These are phyloP conservation scores for Sebastes nivosus DNA, from an alignment of 2,797 vertebrate species.

Conservation along the genomic window DNA sequence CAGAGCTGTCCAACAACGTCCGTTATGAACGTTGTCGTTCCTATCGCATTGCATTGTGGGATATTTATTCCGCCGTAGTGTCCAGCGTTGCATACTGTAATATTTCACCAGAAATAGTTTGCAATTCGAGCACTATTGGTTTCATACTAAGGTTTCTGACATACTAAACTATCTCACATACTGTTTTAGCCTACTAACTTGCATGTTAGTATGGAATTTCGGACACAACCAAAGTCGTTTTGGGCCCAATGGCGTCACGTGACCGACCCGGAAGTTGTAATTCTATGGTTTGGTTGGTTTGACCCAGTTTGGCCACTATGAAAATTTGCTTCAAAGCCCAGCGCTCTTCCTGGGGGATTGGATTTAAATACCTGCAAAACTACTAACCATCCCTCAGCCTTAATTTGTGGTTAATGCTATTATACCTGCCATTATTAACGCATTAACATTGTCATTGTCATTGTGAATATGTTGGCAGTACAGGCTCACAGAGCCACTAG, in stretches of 20 bases:
- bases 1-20: too few relatives aligned
- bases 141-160: too few relatives aligned
- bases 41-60: too few relatives aligned
- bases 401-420: background rate
- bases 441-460: background rate
- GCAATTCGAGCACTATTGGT: too few relatives aligned
- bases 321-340: background rate
- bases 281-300: background rate
- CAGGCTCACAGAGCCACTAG: background rate
- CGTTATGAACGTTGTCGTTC: too few relatives aligned
- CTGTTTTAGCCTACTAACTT: too few relatives aligned
- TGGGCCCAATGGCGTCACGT: background rate
- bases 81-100: too few relatives aligned
- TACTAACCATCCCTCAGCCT: background rate
- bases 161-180: too few relatives aligned
- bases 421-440: background rate
- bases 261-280: background rate
- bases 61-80: too few relatives aligned
- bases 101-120: too few relatives aligned
- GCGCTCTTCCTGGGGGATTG: background rate
- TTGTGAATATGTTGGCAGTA: background rate
- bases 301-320: background rate
- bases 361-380: background rate
- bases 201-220: too few relatives aligned
- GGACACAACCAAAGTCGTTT: background rate